phyloP scores from a whole-genome alignment of 2,797 vertebrate genomes.

The Amblyraja radiata region DNA sequence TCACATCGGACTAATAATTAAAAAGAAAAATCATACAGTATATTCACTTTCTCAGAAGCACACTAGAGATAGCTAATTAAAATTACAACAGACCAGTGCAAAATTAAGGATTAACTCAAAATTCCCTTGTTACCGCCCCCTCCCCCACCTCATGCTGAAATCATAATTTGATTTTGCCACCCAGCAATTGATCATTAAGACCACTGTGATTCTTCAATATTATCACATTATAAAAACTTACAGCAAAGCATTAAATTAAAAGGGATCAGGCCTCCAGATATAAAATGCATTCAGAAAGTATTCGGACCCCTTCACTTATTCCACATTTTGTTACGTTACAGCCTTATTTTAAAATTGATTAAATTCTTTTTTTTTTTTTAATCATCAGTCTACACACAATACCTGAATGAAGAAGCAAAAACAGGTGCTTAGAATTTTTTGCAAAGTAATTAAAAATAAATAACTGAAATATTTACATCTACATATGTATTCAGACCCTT shows the following conservation, averaged over 20 bases:
- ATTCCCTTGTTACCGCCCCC: not conserved
- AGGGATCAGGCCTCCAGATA: not conserved
- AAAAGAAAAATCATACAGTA: not conserved
- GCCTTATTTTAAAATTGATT: too few species aligned
- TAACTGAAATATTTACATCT: too few species aligned
- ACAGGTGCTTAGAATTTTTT: too few species aligned
- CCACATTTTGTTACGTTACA: too few species aligned
- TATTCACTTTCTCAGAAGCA: not conserved
- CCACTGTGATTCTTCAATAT: not conserved
- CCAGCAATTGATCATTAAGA: not conserved
- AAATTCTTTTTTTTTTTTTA: too few species aligned
- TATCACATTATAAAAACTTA: not conserved
- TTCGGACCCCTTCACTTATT: too few species aligned
- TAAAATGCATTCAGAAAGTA: too few species aligned
- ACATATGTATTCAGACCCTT: too few species aligned
- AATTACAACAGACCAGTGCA: not conserved
- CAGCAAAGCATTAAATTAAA: not conserved
- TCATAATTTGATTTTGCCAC: not conserved
- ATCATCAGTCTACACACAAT: too few species aligned
- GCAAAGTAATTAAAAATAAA: too few species aligned
- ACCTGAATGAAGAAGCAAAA: too few species aligned
- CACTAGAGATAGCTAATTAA: conserved; percentile 1
- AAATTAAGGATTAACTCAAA: conserved; percentile 20
- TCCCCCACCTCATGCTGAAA: not conserved
- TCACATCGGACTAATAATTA: not conserved